Percentiles rank a stretch among this genome's conserved stretches.
Evolutionary conservation across 2,888 invertebrate species (phyloP).

Genomic region (Smittia aterrima): DNA sequence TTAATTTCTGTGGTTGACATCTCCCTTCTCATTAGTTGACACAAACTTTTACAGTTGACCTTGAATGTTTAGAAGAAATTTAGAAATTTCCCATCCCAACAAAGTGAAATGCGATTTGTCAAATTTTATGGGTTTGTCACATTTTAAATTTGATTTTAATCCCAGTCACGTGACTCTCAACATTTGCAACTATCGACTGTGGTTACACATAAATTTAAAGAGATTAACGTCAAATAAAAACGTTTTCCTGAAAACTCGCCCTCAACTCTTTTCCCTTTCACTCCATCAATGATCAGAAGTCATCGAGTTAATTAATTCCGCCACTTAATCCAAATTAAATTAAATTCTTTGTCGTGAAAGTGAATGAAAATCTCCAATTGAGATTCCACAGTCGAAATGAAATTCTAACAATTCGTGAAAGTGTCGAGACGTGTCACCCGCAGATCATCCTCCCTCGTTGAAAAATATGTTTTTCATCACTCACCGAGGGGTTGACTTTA

Average conservation of each 20-base stretch:
- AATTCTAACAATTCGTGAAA: constrained; percentile 15
- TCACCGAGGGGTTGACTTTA: neutral
- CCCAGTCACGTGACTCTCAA: neutral
- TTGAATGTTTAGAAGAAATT: neutral
- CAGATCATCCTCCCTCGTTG: neutral
- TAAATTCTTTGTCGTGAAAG: neutral
- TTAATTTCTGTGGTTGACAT: neutral
- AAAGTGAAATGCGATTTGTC: too few species aligned
- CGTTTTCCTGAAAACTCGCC: neutral
- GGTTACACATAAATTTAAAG: neutral
- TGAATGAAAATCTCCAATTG: neutral
- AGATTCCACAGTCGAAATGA: neutral
- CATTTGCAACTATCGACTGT: neutral
- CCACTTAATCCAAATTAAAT: neutral
- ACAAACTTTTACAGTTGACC: neutral
- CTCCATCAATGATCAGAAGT: neutral
- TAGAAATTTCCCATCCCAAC: too few species aligned
- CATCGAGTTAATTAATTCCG: constrained; percentile 16
- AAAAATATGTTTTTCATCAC: neutral
- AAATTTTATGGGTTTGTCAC: neutral
- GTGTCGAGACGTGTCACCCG: constrained; percentile 19
- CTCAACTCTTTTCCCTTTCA: neutral
- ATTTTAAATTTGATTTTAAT: neutral
- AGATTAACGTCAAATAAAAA: constrained; percentile 11
- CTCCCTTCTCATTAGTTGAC: neutral